Evolutionary conservation across 1,140 invertebrate species (phyloP), one percentile per base, ranked within the genome.

Genomic region (Papilio aristodemus): DNA sequence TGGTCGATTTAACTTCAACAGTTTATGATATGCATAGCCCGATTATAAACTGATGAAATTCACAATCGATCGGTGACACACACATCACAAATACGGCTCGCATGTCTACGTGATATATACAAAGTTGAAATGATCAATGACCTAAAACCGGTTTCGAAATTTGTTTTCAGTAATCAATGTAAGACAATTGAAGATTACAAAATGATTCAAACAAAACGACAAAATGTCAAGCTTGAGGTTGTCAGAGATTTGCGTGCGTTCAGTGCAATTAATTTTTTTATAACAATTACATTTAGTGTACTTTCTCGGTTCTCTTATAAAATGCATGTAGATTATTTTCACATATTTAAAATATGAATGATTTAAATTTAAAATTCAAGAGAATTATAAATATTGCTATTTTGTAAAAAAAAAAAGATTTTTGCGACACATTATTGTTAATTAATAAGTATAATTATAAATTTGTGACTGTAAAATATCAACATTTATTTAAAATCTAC

Each of bases 71-170:
- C 27, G 27, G 27, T 32, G 38, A 13, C 13, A 39, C 11, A 39
- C 10, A 13, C 38, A 39, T 0, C 2, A 32, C 27, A 39, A 11
- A 13, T 39, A 39, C n/a, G n/a, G n/a, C n/a, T n/a, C n/a, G n/a
- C n/a, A 13, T 13, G 1, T 13, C 10, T 39, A 39, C 38, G 13
- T 13, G 11, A 39, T 10, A 39, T 13, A 17, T n/a, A 43, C 41
- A 37, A 36, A 17, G 6, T 3, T 60, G 19, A 19, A 60, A 14
- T 17, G 58, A 10, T 32, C 32, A 60, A 39, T 59, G 19, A 59
- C 57, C 32, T 14, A 9, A 36, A 59, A 37, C 57, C 10, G 13
- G 57, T 60, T 60, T 60, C 58, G 17, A 6, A 60, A 38, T 60
- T 60, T 60, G 58, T 38, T 60, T 32, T n/a, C n/a, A 59, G 0